A percentile compares a stretch with the other conserved stretches of the same genome.
Evolutionary conservation across 2,113 vertebrate species (phyloP).

Genomic region (Chamaea fasciata): DNA sequence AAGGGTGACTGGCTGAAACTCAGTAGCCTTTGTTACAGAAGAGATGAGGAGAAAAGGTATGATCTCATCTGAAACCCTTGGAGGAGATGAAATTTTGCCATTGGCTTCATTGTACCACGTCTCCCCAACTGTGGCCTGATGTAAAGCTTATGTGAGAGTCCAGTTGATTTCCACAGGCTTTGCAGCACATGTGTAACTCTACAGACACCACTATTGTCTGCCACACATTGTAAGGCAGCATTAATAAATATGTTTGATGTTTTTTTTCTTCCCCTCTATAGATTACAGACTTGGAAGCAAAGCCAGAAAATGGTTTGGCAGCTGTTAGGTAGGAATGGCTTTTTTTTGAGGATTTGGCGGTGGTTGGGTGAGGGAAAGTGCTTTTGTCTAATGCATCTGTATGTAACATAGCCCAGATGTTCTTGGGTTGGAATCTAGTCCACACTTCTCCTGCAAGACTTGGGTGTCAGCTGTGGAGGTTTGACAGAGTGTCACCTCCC

Average conservation of each 20-base stretch:
- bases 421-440: background rate
- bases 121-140: background rate
- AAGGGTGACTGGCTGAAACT: background rate
- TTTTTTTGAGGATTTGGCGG: background rate
- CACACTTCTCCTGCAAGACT: background rate
- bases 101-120: background rate
- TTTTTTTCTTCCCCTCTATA: constrained; percentile 49
- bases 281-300: constrained; percentile 77
- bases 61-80: background rate
- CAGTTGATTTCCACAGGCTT: background rate
- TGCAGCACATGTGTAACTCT: background rate
- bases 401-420: constrained; percentile 14
- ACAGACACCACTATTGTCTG: background rate
- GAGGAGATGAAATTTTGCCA: background rate
- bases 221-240: background rate
- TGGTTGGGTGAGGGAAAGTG: background rate
- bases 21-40: background rate
- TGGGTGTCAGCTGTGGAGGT: background rate
- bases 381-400: background rate
- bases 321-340: constrained; percentile 75
- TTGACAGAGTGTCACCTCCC: background rate
- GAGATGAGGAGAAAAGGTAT: background rate
- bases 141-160: background rate
- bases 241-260: constrained; percentile 11
- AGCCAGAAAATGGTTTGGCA: constrained; percentile 77